A percentile compares a stretch with the other conserved stretches of the same genome.
Evolutionary conservation across 2,888 invertebrate genomes (phyloP).

Genomic region (Xylota sylvarum): DNA sequence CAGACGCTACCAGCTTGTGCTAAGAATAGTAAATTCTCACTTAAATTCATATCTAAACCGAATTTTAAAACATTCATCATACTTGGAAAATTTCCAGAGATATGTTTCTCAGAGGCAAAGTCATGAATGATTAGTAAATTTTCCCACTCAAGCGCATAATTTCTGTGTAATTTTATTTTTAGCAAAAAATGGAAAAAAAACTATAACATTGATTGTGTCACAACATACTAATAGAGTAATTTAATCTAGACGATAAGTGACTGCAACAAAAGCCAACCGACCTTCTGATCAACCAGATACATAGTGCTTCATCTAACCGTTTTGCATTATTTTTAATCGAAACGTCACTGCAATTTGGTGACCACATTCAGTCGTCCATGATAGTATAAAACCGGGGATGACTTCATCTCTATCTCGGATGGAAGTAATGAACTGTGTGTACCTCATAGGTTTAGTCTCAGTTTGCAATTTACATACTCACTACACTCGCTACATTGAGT

Average conservation of each 20-base stretch:
- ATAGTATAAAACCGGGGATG: constrained; percentile 45
- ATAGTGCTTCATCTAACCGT: constrained; percentile 6
- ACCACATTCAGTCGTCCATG: constrained; percentile 34
- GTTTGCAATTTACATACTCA: constrained; percentile 45
- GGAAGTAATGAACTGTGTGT: constrained; percentile 54
- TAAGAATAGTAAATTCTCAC: too few relatives aligned
- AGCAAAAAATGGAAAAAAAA: too few relatives aligned
- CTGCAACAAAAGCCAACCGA: constrained; percentile 7
- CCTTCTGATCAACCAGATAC: constrained; percentile 17
- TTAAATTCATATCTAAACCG: too few relatives aligned
- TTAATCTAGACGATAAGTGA: constrained; percentile 19
- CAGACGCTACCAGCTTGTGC: too few relatives aligned
- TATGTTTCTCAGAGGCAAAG: too few relatives aligned
- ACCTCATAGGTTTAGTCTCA: constrained; percentile 32
- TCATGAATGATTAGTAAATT: too few relatives aligned
- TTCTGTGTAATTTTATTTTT: background rate
- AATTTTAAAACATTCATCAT: too few relatives aligned
- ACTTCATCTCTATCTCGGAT: constrained; percentile 56
- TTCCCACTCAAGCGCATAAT: background rate
- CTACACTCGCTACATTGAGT: constrained; percentile 3
- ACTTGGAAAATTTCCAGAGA: too few relatives aligned
- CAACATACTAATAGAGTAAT: background rate
- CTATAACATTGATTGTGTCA: background rate
- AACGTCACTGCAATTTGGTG: constrained; percentile 31
- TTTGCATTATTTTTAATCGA: background rate